Conservation (phyloP, 2,888 invertebrate genomes). For the Andricus curvator region DNA sequence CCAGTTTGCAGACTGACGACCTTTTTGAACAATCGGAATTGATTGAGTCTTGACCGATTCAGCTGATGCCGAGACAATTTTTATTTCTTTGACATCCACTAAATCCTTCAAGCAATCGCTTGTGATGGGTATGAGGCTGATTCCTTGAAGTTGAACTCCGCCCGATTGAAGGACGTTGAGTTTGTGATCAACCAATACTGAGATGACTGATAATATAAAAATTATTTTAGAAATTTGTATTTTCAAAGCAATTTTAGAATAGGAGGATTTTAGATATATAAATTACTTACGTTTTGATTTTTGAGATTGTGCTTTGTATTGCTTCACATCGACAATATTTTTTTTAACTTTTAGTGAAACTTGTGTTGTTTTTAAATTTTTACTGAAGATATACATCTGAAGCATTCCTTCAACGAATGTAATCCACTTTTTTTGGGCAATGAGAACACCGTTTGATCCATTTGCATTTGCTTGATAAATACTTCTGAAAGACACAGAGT, state of each 20-base stretch:
- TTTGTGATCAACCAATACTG: slow-evolving; percentile 37
- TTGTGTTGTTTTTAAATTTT: slow-evolving; percentile 71
- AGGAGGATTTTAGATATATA: no score
- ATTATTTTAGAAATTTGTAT: no score
- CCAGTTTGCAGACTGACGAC: slow-evolving; percentile 62
- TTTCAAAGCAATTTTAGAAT: no score
- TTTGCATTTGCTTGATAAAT: slow-evolving; percentile 78
- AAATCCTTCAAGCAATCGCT: slow-evolving; percentile 77
- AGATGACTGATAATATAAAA: slow-evolving; percentile 34
- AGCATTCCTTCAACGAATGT: slow-evolving; percentile 85
- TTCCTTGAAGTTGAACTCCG: slow-evolving; percentile 44
- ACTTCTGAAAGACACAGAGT: slow-evolving; percentile 79
- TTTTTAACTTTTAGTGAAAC: no score
- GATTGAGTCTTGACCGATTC: neutral
- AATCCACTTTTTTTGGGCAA: no score
- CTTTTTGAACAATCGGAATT: slow-evolving; percentile 4
- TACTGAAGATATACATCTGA: slow-evolving; percentile 80
- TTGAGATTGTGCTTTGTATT: slow-evolving; percentile 59
- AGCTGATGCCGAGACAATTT: neutral
- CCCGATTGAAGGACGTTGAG: slow-evolving; percentile 17
- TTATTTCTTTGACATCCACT: slow-evolving; percentile 15
- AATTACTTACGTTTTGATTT: neutral
- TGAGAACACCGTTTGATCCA: slow-evolving; percentile 73
- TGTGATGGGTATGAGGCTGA: slow-evolving; percentile 78
- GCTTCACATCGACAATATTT: slow-evolving; percentile 79